Conservation (phyloP, 1,140 invertebrate species). For the Caerostris extrusa region DNA sequence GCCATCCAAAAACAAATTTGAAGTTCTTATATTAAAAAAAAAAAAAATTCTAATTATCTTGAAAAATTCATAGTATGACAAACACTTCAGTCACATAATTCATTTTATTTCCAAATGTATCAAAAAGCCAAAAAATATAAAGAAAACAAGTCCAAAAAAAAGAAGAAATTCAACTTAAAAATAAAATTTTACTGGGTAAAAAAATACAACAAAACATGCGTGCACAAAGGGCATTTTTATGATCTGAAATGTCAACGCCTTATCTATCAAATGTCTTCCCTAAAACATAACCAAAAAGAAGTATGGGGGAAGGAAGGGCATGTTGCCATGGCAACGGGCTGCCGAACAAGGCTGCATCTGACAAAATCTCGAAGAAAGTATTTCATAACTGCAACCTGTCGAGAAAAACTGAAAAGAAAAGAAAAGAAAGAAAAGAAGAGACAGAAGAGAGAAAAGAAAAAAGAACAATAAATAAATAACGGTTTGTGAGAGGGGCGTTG, state of each 20-base stretch:
- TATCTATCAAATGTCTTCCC: conserved; percentile 19
- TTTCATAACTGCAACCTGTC: conserved; percentile 61
- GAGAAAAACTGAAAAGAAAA: background rate
- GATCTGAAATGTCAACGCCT: conserved; percentile 4
- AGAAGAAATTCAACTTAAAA: background rate
- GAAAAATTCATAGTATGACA: background rate
- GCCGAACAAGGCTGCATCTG: conserved; percentile 44
- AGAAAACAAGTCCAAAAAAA: background rate
- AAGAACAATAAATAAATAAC: conserved; percentile 29
- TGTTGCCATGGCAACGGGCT: conserved; percentile 22
- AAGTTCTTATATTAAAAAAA: too few species aligned
- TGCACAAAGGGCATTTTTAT: conserved; percentile 23
- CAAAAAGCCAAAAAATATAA: too few species aligned
- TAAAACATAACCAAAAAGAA: background rate
- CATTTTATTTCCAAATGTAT: background rate
- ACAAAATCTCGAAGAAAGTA: conserved; percentile 47
- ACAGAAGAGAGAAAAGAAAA: background rate
- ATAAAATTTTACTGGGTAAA: background rate
- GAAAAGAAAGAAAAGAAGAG: background rate
- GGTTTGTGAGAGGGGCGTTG: conserved; percentile 11
- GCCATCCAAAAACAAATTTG: too few species aligned
- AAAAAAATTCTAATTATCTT: too few species aligned
- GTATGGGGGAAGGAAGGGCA: background rate
- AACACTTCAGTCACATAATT: background rate
- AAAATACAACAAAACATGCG: background rate